A percentile compares a stretch with the other conserved stretches of the same genome.
These are phyloP conservation scores for Drosophila arizonae DNA, from an alignment of 1,140 invertebrate species.

Conservation along the genomic window DNA sequence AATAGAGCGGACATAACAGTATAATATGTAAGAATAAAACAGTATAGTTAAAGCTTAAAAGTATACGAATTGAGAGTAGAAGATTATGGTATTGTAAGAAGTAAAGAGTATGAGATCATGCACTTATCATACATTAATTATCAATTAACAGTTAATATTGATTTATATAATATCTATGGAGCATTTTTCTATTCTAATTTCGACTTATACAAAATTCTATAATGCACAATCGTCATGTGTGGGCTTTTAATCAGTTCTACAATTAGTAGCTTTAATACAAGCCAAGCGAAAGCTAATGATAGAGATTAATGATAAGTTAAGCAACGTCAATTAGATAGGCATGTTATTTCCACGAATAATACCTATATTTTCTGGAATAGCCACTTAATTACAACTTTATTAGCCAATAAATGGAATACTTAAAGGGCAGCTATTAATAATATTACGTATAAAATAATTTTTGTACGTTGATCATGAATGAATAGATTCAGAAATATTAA, in stretches of 20 bases:
- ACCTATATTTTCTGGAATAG: conserved; percentile 24
- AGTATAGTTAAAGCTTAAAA: no score
- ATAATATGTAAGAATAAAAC: no score
- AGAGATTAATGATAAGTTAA: conserved; percentile 29
- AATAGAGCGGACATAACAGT: no score
- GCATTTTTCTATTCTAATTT: neutral
- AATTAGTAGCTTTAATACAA: conserved; percentile 3
- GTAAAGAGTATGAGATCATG: no score
- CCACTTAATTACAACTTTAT: neutral
- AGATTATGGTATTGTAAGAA: no score
- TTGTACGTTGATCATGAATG: no score
- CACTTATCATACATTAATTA: no score
- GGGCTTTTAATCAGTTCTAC: conserved; percentile 6
- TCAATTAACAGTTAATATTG: no score
- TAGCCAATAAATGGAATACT: neutral
- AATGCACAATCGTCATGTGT: neutral
- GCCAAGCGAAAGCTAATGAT: neutral
- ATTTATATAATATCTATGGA: neutral
- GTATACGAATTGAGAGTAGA: no score
- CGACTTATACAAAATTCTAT: no score
- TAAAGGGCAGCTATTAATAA: neutral
- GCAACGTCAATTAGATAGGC: conserved; percentile 7
- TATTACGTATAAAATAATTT: neutral
- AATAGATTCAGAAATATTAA: no score
- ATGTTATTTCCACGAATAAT: conserved; percentile 18